These are phyloP conservation scores for Lypha dubia DNA, from an alignment of 2,888 invertebrate species.

Conservation along the genomic window DNA sequence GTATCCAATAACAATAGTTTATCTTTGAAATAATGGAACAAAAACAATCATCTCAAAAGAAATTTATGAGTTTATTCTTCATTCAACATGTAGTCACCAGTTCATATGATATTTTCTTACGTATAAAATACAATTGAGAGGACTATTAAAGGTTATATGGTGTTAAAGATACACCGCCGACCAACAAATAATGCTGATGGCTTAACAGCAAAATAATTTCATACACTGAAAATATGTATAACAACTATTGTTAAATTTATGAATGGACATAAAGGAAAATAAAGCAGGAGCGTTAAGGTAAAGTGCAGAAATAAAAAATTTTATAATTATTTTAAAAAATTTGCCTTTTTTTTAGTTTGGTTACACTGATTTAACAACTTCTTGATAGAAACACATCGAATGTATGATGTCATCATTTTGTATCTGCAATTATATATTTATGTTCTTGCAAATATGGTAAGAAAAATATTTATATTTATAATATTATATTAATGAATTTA, in stretches of 20 bases:
- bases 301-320: neutral
- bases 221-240: neutral
- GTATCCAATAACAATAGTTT: slow-evolving; percentile 67
- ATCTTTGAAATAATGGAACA: slow-evolving; percentile 57
- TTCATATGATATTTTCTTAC: slow-evolving; percentile 13
- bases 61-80: slow-evolving; percentile 63
- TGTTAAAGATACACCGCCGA: slow-evolving; percentile 56
- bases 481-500: too few species aligned
- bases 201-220: slow-evolving; percentile 37
- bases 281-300: slow-evolving; percentile 34
- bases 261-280: neutral
- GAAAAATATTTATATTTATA: too few species aligned
- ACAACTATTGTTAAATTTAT: slow-evolving; percentile 2
- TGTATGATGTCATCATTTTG: too few species aligned
- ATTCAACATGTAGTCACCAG: slow-evolving; percentile 38
- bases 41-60: slow-evolving; percentile 48
- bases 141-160: slow-evolving; percentile 59
- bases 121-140: slow-evolving; percentile 24
- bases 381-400: too few species aligned
- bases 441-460: too few species aligned
- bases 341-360: neutral
- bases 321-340: neutral
- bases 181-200: slow-evolving; percentile 53
- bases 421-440: too few species aligned
- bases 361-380: neutral